These are phyloP conservation scores for Anguilla pacifica DNA, from an alignment of 2,797 vertebrate species.

Conservation along the genomic window DNA sequence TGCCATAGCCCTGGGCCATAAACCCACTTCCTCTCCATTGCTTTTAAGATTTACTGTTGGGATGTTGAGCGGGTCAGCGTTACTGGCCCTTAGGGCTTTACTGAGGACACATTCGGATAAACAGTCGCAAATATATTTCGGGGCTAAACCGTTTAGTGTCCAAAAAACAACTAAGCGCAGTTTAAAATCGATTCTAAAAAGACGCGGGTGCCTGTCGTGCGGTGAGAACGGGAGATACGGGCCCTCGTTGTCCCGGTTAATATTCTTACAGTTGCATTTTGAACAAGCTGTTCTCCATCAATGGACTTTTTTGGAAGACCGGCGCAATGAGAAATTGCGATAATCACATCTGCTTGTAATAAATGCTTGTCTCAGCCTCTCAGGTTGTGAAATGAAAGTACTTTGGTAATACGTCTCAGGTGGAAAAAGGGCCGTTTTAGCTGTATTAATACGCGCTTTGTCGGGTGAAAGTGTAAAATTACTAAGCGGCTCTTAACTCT, in stretches of 20 bases:
- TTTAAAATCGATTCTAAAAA: not conserved
- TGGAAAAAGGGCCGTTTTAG: not conserved
- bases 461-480: not conserved
- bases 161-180: not conserved
- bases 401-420: not conserved
- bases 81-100: not conserved
- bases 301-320: not conserved
- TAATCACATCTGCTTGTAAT: not conserved
- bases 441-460: not conserved
- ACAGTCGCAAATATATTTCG: not conserved
- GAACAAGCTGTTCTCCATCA: not conserved
- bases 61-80: constrained; percentile 16
- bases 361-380: not conserved
- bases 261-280: not conserved
- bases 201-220: not conserved
- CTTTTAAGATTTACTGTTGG: constrained; percentile 4
- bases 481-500: not conserved
- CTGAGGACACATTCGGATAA: not conserved
- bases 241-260: not conserved
- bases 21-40: not conserved
- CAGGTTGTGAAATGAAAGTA: not conserved
- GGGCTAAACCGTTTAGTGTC: not conserved
- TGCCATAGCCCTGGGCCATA: not conserved
- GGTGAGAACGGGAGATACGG: not conserved
- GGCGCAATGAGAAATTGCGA: not conserved